phyloP scores from a whole-genome alignment of 2,888 invertebrate genomes.

The Lasioglossum figueresi region DNA sequence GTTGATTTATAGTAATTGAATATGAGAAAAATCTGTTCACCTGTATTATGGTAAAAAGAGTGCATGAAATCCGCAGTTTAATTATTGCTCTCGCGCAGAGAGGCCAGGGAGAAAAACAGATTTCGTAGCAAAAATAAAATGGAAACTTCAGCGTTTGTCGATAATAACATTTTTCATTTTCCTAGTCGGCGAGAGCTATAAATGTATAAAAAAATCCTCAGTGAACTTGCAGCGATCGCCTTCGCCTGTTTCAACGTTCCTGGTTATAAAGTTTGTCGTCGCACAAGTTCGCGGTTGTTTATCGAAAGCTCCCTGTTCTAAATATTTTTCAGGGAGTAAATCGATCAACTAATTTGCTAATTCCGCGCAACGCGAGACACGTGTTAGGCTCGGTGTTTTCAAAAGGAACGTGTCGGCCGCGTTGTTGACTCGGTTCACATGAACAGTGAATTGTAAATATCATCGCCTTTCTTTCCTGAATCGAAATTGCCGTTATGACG shows the following conservation, averaged over 20 bases:
- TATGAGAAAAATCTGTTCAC: too few relatives aligned
- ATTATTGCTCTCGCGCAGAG: neutral
- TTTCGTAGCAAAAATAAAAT: neutral
- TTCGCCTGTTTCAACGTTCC: neutral
- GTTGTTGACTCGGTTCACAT: slow-evolving; percentile 3
- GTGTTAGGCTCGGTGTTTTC: neutral
- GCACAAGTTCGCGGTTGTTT: neutral
- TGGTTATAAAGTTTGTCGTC: neutral
- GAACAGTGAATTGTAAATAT: slow-evolving; percentile 7
- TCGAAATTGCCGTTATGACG: slow-evolving; percentile 18
- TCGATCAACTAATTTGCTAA: slow-evolving; percentile 21
- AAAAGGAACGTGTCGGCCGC: neutral
- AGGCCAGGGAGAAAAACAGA: neutral
- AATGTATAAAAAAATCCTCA: neutral
- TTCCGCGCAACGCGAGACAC: neutral
- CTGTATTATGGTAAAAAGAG: too few relatives aligned
- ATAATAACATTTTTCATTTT: neutral
- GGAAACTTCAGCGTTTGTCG: neutral
- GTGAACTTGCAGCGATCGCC: neutral
- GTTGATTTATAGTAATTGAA: too few relatives aligned
- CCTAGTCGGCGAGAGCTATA: neutral
- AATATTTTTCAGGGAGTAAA: neutral
- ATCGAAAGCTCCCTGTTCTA: neutral
- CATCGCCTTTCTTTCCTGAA: neutral
- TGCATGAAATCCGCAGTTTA: neutral